phyloP scores from a whole-genome alignment of 2,113 vertebrate species.

The Alethe castanea region DNA sequence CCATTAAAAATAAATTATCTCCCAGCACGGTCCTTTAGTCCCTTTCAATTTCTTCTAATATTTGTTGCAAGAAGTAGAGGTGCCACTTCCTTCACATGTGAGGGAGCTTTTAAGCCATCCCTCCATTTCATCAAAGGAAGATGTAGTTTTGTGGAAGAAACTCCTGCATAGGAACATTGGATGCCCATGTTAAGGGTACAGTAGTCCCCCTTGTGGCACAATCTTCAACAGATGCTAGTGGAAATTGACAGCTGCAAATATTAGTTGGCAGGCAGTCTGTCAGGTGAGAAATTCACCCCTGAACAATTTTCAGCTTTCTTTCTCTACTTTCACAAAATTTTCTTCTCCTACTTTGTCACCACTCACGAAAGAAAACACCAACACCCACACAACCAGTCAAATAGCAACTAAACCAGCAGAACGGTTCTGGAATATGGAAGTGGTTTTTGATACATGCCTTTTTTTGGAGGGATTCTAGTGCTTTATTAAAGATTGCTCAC shows the following conservation, averaged over 20 bases:
- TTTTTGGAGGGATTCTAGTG: not conserved
- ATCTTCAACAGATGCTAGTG: not conserved
- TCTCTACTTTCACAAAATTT: not conserved
- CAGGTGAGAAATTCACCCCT: not conserved
- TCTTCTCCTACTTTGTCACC: not conserved
- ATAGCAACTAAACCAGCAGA: not conserved
- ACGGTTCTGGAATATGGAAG: not conserved
- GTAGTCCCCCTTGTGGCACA: not conserved
- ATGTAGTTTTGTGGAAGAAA: not conserved
- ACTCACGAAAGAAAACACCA: not conserved
- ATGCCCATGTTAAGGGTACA: not conserved
- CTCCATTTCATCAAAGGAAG: not conserved
- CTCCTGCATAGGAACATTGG: not conserved
- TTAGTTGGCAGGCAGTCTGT: not conserved
- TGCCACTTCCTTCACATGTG: not conserved
- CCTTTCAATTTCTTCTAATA: not conserved
- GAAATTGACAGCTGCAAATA: not conserved
- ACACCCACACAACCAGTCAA: not conserved
- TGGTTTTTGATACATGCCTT: not conserved
- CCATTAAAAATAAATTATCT: not conserved
- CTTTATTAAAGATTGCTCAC: not conserved
- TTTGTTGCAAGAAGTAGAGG: not conserved
- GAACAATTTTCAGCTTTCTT: not conserved
- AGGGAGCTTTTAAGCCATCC: not conserved
- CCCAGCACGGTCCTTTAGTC: accelerated